Percentiles rank a stretch among this genome's conserved stretches.
Conservation (phyloP, 2,113 vertebrate genomes). For the Ranitomeya imitator region DNA sequence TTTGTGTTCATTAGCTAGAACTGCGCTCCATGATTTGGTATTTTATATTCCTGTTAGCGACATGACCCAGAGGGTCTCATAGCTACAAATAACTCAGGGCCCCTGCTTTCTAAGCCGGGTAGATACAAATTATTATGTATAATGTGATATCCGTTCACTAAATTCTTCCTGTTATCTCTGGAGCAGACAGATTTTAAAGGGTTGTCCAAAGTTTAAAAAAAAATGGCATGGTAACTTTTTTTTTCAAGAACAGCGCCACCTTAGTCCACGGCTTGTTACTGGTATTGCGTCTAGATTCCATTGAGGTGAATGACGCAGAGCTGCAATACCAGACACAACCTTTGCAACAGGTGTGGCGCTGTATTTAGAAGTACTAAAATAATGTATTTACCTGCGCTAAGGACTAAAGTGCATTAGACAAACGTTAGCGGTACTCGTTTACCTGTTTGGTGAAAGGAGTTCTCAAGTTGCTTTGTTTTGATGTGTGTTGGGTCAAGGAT, state of each 20-base stretch:
- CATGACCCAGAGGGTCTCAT: conserved; percentile 13
- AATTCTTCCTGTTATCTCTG: not conserved
- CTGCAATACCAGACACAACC: too few species aligned
- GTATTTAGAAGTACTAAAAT: too few species aligned
- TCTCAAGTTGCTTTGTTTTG: too few species aligned
- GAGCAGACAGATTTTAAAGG: not conserved
- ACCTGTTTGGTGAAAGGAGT: too few species aligned
- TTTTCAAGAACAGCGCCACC: not conserved
- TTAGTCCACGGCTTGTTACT: not conserved
- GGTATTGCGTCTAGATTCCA: too few species aligned
- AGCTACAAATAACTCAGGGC: conserved; percentile 7
- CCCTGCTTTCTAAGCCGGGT: not conserved
- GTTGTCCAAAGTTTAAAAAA: not conserved
- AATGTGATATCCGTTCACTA: not conserved
- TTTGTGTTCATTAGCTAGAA: conserved; percentile 29
- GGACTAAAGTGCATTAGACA: too few species aligned
- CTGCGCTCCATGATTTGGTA: not conserved
- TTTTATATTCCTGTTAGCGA: conserved; percentile 19
- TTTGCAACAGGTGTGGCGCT: too few species aligned
- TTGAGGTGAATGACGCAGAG: too few species aligned
- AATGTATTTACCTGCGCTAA: too few species aligned
- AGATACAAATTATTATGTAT: not conserved
- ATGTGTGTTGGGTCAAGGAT: too few species aligned
- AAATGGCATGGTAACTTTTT: not conserved
- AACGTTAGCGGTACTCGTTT: too few species aligned